These are phyloP conservation scores for Cephalotes varians DNA, from an alignment of 2,888 invertebrate species.

Conservation along the genomic window DNA sequence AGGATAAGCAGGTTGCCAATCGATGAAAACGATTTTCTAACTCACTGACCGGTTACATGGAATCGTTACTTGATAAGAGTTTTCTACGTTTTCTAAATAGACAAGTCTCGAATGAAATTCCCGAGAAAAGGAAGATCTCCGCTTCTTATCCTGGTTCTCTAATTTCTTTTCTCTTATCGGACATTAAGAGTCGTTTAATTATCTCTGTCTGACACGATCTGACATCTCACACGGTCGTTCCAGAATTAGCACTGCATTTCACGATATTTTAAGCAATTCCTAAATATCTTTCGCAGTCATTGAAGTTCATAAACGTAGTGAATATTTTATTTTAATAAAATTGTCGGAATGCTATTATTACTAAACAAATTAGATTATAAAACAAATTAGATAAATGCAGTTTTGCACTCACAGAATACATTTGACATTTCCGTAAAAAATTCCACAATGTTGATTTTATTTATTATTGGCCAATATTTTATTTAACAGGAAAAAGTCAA, in stretches of 20 bases:
- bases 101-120: slow-evolving; percentile 24
- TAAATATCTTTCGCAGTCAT: not conserved
- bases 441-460: not conserved
- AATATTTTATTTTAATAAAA: not conserved
- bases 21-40: slow-evolving; percentile 79
- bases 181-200: slow-evolving; percentile 25
- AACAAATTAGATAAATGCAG: not conserved
- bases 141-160: slow-evolving; percentile 32
- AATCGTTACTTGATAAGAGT: slow-evolving; percentile 63
- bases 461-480: not conserved
- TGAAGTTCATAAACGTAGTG: not conserved
- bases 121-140: not conserved
- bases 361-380: not conserved
- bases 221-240: not conserved
- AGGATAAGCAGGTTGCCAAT: slow-evolving; percentile 63
- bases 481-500: not conserved
- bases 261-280: not conserved
- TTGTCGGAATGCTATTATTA: not conserved
- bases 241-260: not conserved
- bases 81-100: slow-evolving; percentile 45
- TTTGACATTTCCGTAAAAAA: not conserved
- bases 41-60: slow-evolving; percentile 60
- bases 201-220: slow-evolving; percentile 1
- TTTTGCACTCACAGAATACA: not conserved
- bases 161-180: slow-evolving; percentile 33